Percentiles rank a stretch among this genome's conserved stretches.
Conservation (phyloP, 2,888 invertebrate species). For the Pristionchus exspectatus region DNA sequence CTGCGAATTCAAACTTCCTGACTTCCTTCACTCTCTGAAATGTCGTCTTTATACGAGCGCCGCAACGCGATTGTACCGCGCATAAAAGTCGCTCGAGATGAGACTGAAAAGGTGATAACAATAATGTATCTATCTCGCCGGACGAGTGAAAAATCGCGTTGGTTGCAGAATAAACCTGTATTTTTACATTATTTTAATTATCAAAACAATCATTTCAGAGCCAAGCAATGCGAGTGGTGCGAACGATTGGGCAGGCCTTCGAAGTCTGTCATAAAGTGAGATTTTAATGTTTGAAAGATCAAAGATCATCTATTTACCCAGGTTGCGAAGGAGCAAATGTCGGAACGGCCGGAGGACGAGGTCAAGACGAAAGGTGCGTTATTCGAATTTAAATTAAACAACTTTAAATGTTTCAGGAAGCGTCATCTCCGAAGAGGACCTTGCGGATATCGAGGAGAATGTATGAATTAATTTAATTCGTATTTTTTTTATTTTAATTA, state of each 20-base stretch:
- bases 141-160: too few relatives aligned
- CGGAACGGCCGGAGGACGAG: slow-evolving; percentile 72
- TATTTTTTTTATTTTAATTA: neutral
- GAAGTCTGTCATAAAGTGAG: slow-evolving; percentile 94
- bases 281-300: neutral
- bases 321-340: slow-evolving; percentile 82
- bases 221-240: slow-evolving; percentile 97
- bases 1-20: neutral
- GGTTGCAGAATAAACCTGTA: neutral
- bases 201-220: slow-evolving; percentile 67
- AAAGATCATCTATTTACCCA: slow-evolving; percentile 62
- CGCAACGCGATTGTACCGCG: neutral
- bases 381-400: neutral
- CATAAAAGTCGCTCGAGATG: neutral
- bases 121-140: too few relatives aligned
- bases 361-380: slow-evolving; percentile 63
- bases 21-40: neutral
- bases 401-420: slow-evolving; percentile 16
- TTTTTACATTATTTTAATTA: neutral
- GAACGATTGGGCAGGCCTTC: slow-evolving; percentile 98
- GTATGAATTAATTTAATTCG: neutral
- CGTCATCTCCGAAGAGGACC: slow-evolving; percentile 63
- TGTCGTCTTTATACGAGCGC: neutral
- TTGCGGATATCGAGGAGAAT: slow-evolving; percentile 55
- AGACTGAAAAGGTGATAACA: neutral